phyloP scores from a whole-genome alignment of 2,888 invertebrate species.

The Tetheella fluctuosa region DNA sequence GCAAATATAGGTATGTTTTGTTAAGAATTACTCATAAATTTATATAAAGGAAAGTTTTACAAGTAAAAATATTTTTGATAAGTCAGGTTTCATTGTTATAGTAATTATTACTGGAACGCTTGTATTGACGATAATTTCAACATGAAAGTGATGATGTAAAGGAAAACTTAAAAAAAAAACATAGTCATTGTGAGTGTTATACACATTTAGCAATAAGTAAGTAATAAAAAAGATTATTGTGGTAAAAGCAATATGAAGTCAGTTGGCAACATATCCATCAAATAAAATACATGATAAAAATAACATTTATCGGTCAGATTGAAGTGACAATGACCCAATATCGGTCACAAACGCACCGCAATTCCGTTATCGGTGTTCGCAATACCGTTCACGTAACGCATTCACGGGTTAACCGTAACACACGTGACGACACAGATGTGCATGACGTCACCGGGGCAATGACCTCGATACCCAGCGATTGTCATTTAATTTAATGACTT shows the following conservation, averaged over 20 bases:
- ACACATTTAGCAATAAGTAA: no score
- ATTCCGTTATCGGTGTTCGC: constrained; percentile 37
- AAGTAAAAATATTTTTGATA: no score
- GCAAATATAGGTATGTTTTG: background rate
- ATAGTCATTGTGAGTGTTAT: no score
- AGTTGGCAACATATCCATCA: background rate
- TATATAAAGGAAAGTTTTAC: no score
- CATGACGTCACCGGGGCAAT: constrained; percentile 3
- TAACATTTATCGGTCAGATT: constrained; percentile 11
- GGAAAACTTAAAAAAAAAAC: no score
- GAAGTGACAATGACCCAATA: constrained; percentile 54
- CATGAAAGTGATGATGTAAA: no score
- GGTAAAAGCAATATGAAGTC: background rate
- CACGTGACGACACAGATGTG: constrained; percentile 7
- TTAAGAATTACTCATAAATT: no score
- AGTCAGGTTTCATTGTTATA: no score
- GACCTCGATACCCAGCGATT: constrained; percentile 16
- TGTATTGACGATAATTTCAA: no score
- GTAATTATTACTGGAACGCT: no score
- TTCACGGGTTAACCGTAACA: constrained; percentile 14
- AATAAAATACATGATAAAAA: constrained; percentile 2
- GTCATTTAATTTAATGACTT: constrained; percentile 9
- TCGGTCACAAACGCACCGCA: constrained; percentile 45
- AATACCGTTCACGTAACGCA: constrained; percentile 36
- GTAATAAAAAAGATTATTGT: no score